Base-by-base conservation (phyloP, 2,113 vertebrate species). In the Aegypius monachus region DNA sequence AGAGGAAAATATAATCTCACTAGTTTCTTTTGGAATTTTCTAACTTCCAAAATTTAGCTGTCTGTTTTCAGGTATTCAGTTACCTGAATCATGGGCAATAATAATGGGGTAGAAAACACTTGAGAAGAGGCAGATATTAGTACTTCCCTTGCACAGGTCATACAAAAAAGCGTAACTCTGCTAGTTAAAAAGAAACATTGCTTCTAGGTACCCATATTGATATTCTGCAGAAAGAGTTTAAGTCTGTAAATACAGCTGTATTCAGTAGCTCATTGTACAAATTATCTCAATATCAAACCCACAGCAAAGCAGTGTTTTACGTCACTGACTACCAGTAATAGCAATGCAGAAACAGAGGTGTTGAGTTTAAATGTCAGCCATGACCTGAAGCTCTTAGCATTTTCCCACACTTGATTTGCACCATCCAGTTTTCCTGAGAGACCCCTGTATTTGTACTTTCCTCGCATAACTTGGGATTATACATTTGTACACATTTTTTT, bases 321-420 rank as follows among this genome's bases (percentile, higher is more conserved):
- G 27, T 97, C 96, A 95, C 72, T 90, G 78, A n/a, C 63, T 70
- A 83, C 92, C 90, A 94, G 50, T 66, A 86, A 94, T 81, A 96
- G 96, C 71, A 91, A 34, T 2, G 6, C 80, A 86, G 96, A 63
- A 93, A 72, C 75, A 94, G 97, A 95, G 94, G 96, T 97, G 96
- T 93, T 96, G 95, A 97, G 93, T 96, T 96, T 90, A 96, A 94
- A 97, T 96, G 96, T 97, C 97, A 97, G 79, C 82, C 72, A 19
- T 81, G 90, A 96, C 96, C 97, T 92, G 94, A 93, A 94, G 93
- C 93, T 94, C 88, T 84, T 53, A 47, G 56, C 61, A 71, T 96
- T 97, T 97, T 96, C 95, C 97, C 96, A 96, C 94, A 95, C 83
- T 93, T 10, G 0, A 18, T 91, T 91, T 91, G 73, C 48, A 89